These are phyloP conservation scores for Galago senegalensis DNA, from an alignment of 2,797 vertebrate genomes.

Conservation along the genomic window DNA sequence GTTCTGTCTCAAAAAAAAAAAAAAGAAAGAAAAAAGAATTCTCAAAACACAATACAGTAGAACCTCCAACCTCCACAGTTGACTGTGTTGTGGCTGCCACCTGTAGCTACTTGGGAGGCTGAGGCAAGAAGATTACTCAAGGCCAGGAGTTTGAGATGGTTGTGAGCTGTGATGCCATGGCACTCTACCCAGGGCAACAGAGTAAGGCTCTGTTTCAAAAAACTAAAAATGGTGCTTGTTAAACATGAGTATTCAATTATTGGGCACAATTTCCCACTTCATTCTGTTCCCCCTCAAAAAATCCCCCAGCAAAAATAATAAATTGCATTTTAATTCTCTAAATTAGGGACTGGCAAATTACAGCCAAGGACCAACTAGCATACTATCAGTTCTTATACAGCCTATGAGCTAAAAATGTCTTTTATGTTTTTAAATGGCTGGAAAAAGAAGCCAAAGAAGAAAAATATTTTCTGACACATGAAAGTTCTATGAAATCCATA, in stretches of 20 bases:
- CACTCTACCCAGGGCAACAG: too few species aligned
- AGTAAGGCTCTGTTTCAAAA: too few species aligned
- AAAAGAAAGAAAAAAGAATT: too few species aligned
- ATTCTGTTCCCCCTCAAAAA: background rate
- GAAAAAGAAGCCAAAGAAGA: background rate
- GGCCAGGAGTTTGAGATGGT: too few species aligned
- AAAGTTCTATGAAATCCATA: slow-evolving; percentile 17
- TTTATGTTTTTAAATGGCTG: slow-evolving; percentile 27
- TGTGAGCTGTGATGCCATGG: too few species aligned
- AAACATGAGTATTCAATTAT: background rate
- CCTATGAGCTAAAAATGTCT: background rate
- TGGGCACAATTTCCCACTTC: slow-evolving; percentile 5
- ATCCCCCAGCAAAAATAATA: background rate
- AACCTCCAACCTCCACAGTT: too few species aligned
- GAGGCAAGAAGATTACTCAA: too few species aligned
- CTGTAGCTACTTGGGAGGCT: too few species aligned
- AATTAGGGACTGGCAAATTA: background rate
- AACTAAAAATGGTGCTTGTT: background rate
- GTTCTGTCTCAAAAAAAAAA: too few species aligned
- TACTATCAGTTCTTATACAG: background rate
- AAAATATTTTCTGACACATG: slow-evolving; percentile 55
- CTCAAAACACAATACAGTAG: too few species aligned
- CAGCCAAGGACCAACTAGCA: background rate
- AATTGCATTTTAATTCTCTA: slow-evolving; percentile 37
- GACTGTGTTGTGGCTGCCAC: too few species aligned